A percentile compares a stretch with the other conserved stretches of the same genome.
phyloP scores from a whole-genome alignment of 2,797 vertebrate species.

The Sardinella longiceps region DNA sequence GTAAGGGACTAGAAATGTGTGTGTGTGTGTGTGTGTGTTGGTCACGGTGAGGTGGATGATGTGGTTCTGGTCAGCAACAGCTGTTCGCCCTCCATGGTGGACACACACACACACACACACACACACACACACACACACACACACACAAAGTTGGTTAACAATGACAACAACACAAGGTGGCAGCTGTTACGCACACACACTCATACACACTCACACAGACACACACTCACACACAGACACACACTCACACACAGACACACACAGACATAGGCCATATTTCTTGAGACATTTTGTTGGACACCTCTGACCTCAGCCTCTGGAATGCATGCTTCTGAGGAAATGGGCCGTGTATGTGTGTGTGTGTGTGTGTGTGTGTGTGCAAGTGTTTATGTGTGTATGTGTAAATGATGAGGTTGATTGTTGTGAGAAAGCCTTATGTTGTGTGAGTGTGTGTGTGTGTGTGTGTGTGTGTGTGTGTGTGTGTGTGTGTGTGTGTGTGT shows the following conservation, averaged over 20 bases:
- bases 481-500: slow-evolving; percentile 1
- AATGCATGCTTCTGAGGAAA: slow-evolving; percentile 22
- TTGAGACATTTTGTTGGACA: slow-evolving; percentile 5
- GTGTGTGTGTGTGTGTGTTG: neutral
- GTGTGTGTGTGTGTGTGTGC: slow-evolving; percentile 13
- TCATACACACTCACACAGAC: slow-evolving; percentile 1
- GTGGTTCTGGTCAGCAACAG: neutral
- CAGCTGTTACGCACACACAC: slow-evolving; percentile 2
- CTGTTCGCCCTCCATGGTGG: neutral
- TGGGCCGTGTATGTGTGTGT: neutral
- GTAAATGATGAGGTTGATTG: neutral
- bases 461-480: neutral
- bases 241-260: neutral
- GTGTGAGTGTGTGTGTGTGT: neutral
- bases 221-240: neutral
- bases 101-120: slow-evolving; percentile 14
- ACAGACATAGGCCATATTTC: neutral
- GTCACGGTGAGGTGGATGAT: neutral
- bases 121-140: neutral
- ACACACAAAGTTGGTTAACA: slow-evolving; percentile 6
- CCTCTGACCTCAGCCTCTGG: slow-evolving; percentile 19
- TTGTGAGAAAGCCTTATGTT: neutral
- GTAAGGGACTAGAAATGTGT: neutral
- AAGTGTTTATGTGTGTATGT: neutral
- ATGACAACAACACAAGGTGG: slow-evolving; percentile 13